Conservation (phyloP, 2,888 invertebrate genomes). For the Xylota segnis region DNA sequence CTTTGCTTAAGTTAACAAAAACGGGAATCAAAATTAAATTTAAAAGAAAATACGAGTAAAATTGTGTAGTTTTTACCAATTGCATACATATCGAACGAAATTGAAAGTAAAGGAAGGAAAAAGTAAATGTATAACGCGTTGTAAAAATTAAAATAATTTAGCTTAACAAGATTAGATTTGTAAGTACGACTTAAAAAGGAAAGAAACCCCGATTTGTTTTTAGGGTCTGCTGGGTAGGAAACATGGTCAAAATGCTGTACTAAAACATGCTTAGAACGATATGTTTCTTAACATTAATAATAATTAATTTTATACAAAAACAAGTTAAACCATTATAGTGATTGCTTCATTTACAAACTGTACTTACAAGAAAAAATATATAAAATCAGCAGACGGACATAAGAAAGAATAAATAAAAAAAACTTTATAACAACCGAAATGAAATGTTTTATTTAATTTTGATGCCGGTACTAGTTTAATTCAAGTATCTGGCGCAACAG, state of each 20-base stretch:
- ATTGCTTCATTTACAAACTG: constrained; percentile 66
- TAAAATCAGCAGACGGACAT: constrained; percentile 38
- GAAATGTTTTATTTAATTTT: constrained; percentile 10
- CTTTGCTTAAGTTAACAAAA: constrained; percentile 34
- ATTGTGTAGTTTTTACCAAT: constrained; percentile 11
- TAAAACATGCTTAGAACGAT: constrained; percentile 40
- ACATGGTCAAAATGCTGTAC: constrained; percentile 34
- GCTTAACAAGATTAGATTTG: constrained; percentile 37
- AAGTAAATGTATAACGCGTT: constrained; percentile 22
- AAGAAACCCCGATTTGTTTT: neutral
- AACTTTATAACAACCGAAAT: constrained; percentile 37
- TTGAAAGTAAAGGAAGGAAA: neutral
- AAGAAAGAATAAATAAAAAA: constrained; percentile 39
- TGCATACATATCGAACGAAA: constrained; percentile 56
- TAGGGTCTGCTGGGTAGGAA: constrained; percentile 6
- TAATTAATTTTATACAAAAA: constrained; percentile 30
- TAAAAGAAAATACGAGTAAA: constrained; percentile 5
- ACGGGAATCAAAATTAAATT: constrained; percentile 13
- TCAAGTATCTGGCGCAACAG: too few relatives aligned
- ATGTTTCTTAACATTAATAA: constrained; percentile 26
- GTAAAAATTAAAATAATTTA: constrained; percentile 28
- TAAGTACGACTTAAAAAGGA: constrained; percentile 50
- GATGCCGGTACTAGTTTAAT: too few relatives aligned
- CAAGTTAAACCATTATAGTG: constrained; percentile 22
- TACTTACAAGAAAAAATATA: constrained; percentile 59